phyloP scores from a whole-genome alignment of 2,113 vertebrate species.

The Choloepus hoffmanni region DNA sequence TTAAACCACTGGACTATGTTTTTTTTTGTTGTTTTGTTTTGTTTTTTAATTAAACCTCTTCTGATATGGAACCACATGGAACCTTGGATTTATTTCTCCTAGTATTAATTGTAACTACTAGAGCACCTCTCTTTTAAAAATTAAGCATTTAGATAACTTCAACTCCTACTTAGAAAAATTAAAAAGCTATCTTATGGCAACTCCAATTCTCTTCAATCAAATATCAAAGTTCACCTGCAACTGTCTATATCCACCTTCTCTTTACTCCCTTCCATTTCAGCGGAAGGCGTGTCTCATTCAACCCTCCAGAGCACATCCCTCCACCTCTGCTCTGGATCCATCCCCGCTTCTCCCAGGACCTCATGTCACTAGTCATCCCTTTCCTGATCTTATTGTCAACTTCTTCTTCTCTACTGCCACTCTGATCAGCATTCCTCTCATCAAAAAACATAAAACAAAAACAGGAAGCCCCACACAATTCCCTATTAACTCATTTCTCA shows the following conservation, averaged over 20 bases:
- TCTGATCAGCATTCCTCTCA: not conserved
- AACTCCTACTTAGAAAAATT: not conserved
- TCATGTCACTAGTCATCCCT: not conserved
- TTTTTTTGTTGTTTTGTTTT: no score
- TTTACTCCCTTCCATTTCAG: not conserved
- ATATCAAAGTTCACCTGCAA: not conserved
- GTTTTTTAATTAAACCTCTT: not conserved
- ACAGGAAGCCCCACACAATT: not conserved
- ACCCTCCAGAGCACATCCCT: rapidly evolving
- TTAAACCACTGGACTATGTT: not conserved
- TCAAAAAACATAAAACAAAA: not conserved
- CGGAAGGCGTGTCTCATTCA: rapidly evolving
- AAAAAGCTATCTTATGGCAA: not conserved
- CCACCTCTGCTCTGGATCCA: not conserved
- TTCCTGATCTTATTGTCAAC: not conserved
- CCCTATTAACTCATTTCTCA: not conserved
- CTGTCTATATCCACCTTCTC: rapidly evolving
- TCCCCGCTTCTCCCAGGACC: not conserved
- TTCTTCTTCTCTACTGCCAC: not conserved
- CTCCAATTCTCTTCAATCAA: not conserved
- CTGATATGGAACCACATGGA: not conserved
- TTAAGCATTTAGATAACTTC: not conserved
- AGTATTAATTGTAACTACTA: not conserved
- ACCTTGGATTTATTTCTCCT: not conserved
- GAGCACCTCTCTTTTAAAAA: conserved; percentile 21